A percentile compares a stretch with the other conserved stretches of the same genome.
Evolutionary conservation across 2,888 invertebrate genomes (phyloP).

Genomic region (Andricus curvator): DNA sequence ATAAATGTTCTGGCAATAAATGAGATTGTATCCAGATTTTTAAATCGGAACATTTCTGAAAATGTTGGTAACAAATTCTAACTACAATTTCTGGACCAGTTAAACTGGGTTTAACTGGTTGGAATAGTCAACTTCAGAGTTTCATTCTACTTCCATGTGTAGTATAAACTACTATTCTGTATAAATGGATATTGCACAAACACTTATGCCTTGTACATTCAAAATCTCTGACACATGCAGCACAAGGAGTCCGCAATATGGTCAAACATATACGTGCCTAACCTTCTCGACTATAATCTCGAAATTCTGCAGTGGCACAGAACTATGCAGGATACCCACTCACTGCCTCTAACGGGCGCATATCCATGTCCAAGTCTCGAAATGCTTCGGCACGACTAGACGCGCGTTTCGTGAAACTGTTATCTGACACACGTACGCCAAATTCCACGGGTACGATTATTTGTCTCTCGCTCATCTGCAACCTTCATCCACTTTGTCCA

Average conservation of each 20-base stretch:
- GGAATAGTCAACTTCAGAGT: not conserved
- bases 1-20: not conserved
- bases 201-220: not conserved
- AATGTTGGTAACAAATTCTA: too few relatives aligned
- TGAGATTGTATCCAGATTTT: not conserved
- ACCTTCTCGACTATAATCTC: constrained; percentile 32
- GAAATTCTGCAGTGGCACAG: constrained; percentile 43
- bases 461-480: constrained; percentile 6
- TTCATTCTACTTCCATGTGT: not conserved
- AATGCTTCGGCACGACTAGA: constrained; percentile 52
- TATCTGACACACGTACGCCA: constrained; percentile 45
- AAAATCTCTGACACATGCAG: constrained; percentile 13
- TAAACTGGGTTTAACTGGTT: not conserved
- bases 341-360: constrained; percentile 35
- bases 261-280: constrained; percentile 30
- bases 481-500: not conserved
- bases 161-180: not conserved
- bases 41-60: too few relatives aligned
- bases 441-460: constrained; percentile 28
- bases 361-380: constrained; percentile 51
- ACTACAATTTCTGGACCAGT: too few relatives aligned
- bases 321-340: constrained; percentile 50
- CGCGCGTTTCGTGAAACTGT: constrained; percentile 54
- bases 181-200: not conserved
- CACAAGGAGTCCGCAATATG: constrained; percentile 26